Conservation (phyloP, 2,797 vertebrate species). For the Arctocebus calabarensis region DNA sequence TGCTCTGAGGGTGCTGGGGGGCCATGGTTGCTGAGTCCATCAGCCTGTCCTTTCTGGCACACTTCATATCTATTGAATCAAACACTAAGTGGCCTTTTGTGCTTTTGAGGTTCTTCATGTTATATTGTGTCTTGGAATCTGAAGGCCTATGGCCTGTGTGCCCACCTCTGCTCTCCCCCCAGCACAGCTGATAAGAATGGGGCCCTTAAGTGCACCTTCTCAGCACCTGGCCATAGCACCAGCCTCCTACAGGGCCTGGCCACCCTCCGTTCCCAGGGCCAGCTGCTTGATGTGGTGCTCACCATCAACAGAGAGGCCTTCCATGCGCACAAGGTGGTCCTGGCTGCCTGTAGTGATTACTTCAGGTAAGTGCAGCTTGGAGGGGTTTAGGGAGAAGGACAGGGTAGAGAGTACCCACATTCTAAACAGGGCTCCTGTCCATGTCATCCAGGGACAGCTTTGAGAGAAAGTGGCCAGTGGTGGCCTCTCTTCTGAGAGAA, state of each 20-base stretch:
- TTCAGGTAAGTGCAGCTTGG: slow-evolving; percentile 92
- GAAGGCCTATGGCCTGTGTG: slow-evolving; percentile 58
- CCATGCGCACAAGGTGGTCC: slow-evolving; percentile 97
- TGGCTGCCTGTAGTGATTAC: slow-evolving; percentile 99
- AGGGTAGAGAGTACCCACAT: not conserved
- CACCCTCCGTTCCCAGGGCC: slow-evolving; percentile 94
- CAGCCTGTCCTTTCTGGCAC: not conserved
- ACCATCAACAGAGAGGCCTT: slow-evolving; percentile 95
- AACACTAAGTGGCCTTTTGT: not conserved
- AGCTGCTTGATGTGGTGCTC: slow-evolving; percentile 96
- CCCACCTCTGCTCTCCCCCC: slow-evolving; percentile 75
- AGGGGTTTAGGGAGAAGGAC: not conserved
- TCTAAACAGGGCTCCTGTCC: not conserved
- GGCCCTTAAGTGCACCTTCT: slow-evolving; percentile 95
- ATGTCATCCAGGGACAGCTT: not conserved
- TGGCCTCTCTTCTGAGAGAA: not conserved
- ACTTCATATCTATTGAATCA: not conserved
- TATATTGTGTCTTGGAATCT: not conserved
- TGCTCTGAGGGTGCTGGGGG: not conserved
- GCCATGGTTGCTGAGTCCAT: not conserved
- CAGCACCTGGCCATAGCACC: slow-evolving; percentile 95
- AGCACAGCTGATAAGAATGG: slow-evolving; percentile 97
- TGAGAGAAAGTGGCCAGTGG: not conserved
- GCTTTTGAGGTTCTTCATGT: not conserved
- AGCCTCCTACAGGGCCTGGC: slow-evolving; percentile 96